Evolutionary conservation across 2,797 vertebrate species (phyloP), one percentile per base, ranked within the genome.

Genomic region (Denticeps clupeoides): DNA sequence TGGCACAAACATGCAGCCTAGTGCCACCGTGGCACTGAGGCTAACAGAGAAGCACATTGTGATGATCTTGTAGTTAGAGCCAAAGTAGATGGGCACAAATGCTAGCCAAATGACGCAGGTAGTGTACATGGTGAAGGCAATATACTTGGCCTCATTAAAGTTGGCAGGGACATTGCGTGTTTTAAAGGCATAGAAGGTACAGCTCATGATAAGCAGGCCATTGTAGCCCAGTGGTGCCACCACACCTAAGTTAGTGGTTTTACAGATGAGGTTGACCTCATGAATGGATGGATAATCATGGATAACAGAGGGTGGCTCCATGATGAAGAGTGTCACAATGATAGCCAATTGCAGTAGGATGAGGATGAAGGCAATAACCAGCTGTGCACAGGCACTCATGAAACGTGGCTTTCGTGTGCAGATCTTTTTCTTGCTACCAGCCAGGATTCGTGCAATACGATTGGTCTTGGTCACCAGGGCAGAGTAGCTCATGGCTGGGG

Each of bases 41-140:
- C 92, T 96, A 47, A 97, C 94, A 0, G 91, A 96, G 85, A 99
- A 99, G 69, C 93, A 99, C 88, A 93, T 99, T 60, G 94, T 99
- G 80, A 99, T 94, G 62, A 95, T 97, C 80, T 99, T 97, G 81
- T 99, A 99, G 81, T 99, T 95, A 74, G 93, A 97, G 64, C 94
- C 94, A 47, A 99, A 99, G 84, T 97, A 98, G 76, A 98, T 98
- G 52, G 94, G 94, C 43, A 97, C 93, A 11, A 98, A 98, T 41
- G 94, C 94, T 74, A 98, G 79, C 94, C 94, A 98, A 63, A 97
- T 97, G 55, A 98, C 95, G 69, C 94, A 98, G 60, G 94, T 98
- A 62, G 94, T 98, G 35, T 98, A 98, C 94, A 98, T 98, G 18
- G 94, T 98, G 56, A 98, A 98, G 67, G 93, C 94, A 23, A 98